Conservation (phyloP, 1,140 invertebrate species). For the Conopomorpha cramerella region DNA sequence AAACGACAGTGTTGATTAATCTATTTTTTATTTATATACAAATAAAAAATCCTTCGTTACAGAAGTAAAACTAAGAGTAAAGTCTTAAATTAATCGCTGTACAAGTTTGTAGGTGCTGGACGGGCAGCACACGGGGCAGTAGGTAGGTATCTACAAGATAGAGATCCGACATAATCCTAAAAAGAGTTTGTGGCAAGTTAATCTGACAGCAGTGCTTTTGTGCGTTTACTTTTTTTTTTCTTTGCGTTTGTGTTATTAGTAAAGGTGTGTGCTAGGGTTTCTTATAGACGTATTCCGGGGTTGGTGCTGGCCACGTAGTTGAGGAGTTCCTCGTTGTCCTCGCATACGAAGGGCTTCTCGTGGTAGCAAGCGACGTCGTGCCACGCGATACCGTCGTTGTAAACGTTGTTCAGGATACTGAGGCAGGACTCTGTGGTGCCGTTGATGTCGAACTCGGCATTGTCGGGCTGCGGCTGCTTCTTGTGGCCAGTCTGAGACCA, state of each 20-base stretch:
- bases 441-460: constrained; percentile 91
- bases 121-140: too few relatives aligned
- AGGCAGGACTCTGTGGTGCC: constrained; percentile 84
- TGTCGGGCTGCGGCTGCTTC: constrained; percentile 84
- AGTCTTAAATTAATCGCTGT: constrained; percentile 40
- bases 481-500: constrained; percentile 91
- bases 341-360: constrained; percentile 87
- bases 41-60: constrained; percentile 45
- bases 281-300: constrained; percentile 75
- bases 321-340: constrained; percentile 84
- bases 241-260: too few relatives aligned
- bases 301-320: constrained; percentile 83
- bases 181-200: too few relatives aligned
- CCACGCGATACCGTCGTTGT: constrained; percentile 89
- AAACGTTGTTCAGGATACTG: constrained; percentile 86
- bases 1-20: constrained; percentile 6
- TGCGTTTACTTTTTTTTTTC: too few relatives aligned
- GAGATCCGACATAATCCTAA: too few relatives aligned
- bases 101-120: too few relatives aligned
- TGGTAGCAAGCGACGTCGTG: constrained; percentile 93
- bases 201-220: too few relatives aligned
- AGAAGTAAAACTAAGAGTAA: constrained; percentile 34
- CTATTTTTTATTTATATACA: constrained; percentile 53
- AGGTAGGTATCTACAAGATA: too few relatives aligned
- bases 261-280: too few relatives aligned